phyloP scores from a whole-genome alignment of 1,140 invertebrate species.

The Nylanderia fulva region DNA sequence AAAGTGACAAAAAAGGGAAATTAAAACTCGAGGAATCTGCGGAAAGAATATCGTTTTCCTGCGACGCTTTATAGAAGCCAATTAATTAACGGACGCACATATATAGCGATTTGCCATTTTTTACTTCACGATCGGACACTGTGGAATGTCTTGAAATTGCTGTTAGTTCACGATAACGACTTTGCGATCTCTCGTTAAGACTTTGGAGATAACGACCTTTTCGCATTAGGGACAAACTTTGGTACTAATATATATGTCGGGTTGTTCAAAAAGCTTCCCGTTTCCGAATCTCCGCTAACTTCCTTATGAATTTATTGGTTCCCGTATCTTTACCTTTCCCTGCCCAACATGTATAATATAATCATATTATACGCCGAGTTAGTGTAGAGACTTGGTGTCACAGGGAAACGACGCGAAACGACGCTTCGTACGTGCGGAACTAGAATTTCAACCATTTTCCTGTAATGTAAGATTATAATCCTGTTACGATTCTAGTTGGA shows the following conservation, averaged over 20 bases:
- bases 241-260: constrained; percentile 21
- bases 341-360: constrained; percentile 10
- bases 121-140: background rate
- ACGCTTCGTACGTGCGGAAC: background rate
- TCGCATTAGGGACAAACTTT: constrained; percentile 51
- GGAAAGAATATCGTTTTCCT: background rate
- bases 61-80: constrained; percentile 34
- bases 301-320: constrained; percentile 32
- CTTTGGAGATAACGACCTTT: constrained; percentile 37
- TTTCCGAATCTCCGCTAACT: constrained; percentile 11
- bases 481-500: background rate
- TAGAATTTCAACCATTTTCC: constrained; percentile 11
- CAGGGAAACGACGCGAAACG: background rate
- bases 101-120: constrained; percentile 19
- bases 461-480: constrained; percentile 15
- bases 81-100: constrained; percentile 70
- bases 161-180: constrained; percentile 47
- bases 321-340: background rate
- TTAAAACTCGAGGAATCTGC: background rate
- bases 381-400: background rate
- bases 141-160: constrained; percentile 63
- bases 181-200: constrained; percentile 64
- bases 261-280: constrained; percentile 33
- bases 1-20: background rate
- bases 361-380: constrained; percentile 35